phyloP scores from a whole-genome alignment of 2,797 vertebrate species.

The Corythornis leucogaster region DNA sequence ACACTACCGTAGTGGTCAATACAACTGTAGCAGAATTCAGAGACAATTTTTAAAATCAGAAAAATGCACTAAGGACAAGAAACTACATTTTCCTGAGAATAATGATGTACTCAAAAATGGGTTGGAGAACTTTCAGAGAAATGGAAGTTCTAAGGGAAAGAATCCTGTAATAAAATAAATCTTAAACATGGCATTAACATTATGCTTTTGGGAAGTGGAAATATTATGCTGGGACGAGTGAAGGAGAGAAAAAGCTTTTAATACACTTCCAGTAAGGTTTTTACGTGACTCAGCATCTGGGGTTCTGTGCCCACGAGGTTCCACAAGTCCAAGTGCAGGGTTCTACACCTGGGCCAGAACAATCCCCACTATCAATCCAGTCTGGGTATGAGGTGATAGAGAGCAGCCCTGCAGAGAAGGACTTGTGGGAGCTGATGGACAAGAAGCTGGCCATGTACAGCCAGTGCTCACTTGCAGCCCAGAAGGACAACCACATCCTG shows the following conservation, averaged over 20 bases:
- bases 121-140: not conserved
- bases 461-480: too few species aligned
- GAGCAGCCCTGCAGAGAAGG: too few species aligned
- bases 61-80: not conserved
- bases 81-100: not conserved
- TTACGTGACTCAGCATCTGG: not conserved
- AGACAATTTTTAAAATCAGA: not conserved
- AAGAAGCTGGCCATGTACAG: too few species aligned
- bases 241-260: not conserved
- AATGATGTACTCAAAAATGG: not conserved
- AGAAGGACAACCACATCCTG: too few species aligned
- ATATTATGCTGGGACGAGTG: not conserved
- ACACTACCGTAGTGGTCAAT: not conserved
- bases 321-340: too few species aligned
- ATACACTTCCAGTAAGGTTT: not conserved
- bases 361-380: too few species aligned
- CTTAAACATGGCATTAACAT: not conserved
- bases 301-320: not conserved
- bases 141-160: not conserved
- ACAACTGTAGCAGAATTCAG: not conserved
- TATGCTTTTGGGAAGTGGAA: not conserved
- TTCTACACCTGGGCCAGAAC: too few species aligned
- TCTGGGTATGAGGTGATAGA: too few species aligned
- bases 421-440: too few species aligned
- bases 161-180: not conserved